Percentiles rank a stretch among this genome's conserved stretches.
Conservation (phyloP, 2,113 vertebrate genomes). For the Puffinus mauretanicus region DNA sequence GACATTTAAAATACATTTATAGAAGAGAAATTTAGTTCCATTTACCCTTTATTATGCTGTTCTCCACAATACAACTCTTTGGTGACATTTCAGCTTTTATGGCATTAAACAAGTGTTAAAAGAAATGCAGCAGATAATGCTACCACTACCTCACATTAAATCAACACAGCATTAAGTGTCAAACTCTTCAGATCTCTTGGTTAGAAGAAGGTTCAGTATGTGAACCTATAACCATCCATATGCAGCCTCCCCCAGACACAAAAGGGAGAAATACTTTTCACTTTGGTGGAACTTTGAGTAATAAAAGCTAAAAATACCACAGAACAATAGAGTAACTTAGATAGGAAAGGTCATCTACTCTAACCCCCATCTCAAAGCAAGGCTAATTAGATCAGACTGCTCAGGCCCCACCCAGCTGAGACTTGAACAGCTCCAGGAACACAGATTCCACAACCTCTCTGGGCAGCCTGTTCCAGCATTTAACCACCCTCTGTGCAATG, state of each 20-base stretch:
- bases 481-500: background rate
- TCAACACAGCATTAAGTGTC: background rate
- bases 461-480: background rate
- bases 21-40: background rate
- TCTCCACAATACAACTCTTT: background rate
- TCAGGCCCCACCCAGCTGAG: background rate
- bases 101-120: background rate
- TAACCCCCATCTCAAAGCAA: background rate
- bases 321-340: background rate
- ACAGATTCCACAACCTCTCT: background rate
- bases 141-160: background rate
- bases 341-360: background rate
- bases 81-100: background rate
- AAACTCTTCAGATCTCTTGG: background rate
- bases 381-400: background rate
- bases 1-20: background rate
- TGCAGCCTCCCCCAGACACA: fast-evolving
- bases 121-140: background rate
- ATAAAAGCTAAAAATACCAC: background rate
- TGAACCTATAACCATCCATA: background rate
- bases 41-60: background rate
- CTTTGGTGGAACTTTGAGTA: background rate
- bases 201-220: background rate
- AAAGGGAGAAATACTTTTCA: background rate
- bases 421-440: background rate